Percentiles rank a stretch among this genome's conserved stretches.
Conservation (phyloP, 2,797 vertebrate species). For the Helarctos malayanus region DNA sequence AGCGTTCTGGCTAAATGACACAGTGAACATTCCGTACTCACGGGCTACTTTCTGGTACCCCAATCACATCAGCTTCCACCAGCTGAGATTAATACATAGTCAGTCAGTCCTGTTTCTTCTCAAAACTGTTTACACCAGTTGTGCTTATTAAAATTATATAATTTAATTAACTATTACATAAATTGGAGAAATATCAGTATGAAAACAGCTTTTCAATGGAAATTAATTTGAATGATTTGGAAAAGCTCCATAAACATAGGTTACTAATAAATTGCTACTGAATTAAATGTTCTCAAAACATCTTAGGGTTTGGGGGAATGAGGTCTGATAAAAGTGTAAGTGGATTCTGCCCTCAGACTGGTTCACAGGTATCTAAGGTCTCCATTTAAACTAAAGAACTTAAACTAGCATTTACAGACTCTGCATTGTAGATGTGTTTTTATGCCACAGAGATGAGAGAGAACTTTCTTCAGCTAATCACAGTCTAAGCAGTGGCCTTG, state of each 20-base stretch:
- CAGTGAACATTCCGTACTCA: background rate
- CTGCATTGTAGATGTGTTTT: background rate
- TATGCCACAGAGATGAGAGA: background rate
- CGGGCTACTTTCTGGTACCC: background rate
- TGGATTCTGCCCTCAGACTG: background rate
- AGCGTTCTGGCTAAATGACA: background rate
- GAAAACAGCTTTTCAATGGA: constrained; percentile 8
- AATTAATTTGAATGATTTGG: constrained; percentile 23
- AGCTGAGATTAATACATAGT: background rate
- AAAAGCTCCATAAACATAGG: constrained; percentile 12
- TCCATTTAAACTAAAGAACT: constrained; percentile 37
- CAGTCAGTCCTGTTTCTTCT: background rate
- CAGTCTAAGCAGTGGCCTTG: background rate
- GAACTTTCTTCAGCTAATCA: background rate
- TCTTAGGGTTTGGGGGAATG: background rate
- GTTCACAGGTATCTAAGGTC: background rate
- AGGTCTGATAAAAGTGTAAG: background rate
- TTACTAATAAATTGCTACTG: background rate
- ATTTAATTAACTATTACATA: background rate
- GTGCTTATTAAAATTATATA: background rate
- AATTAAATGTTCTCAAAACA: background rate
- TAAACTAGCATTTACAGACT: background rate
- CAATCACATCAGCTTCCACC: background rate
- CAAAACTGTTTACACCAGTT: background rate
- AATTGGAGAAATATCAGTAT: background rate